Base-by-base conservation (phyloP, 1,140 invertebrate genomes). In the Argopecten irradians region DNA sequence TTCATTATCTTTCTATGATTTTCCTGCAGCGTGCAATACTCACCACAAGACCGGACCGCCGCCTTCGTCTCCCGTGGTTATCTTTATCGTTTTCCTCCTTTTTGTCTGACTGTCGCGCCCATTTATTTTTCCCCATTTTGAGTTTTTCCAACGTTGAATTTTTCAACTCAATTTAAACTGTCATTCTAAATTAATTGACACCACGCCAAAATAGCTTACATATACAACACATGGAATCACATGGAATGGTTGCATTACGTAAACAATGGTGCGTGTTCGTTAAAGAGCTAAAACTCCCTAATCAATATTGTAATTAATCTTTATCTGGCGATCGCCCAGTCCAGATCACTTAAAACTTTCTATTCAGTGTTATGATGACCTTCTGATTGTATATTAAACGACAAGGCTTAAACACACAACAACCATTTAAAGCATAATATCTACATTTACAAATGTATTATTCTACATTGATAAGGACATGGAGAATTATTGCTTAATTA, bases 101-200 rank as follows among this genome's bases (percentile, higher is more conserved):
- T 71, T n/a, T 71, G 1, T 1, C 55, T 5, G 55, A 71, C 7
- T 28, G 0, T 1, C 55, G 55, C 0, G 55, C 55, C 55, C 55
- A 71, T 71, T 71, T 71, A 28, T 71, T 71, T 71, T 71, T 71
- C 55, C 55, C 55, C 55, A 71, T 71, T 71, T n/a, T 1, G 55
- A 71, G 28, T 3, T 46, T 19, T 5, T 46, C 43, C 43, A 46
- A 16, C 13, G 13, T 46, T 46, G 9, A 11, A 16, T 19, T 16
- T 46, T 46, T 46, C 14, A n/a, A n/a, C n/a, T 46, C 16, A 19
- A 7, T 19, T 19, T 55, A 22, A 55, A 55, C 3, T 11, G 43
- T 2, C 14, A 19, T 55, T 55, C 43, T 11, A 19, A 11, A 55
- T 55, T n/a, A 71, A 71, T 71, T 71, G 55, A 71, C 7, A 55